A percentile compares a stretch with the other conserved stretches of the same genome.
Evolutionary conservation across 2,113 vertebrate species (phyloP).

Genomic region (Vulpes vulpes): DNA sequence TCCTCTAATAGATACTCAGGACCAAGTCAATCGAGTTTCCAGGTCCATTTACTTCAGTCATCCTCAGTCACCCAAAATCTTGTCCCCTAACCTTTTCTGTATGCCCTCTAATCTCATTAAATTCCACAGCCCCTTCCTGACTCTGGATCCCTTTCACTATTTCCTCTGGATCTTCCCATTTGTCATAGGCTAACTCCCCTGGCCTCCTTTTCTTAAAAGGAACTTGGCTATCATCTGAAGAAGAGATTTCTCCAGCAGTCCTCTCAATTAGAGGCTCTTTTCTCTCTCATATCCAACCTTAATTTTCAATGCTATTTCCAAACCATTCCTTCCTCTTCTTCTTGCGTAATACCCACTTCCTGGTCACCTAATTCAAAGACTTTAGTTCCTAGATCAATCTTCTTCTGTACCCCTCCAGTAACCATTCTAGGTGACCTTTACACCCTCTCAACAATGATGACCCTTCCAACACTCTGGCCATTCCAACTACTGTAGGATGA

Average conservation of each 20-base stretch:
- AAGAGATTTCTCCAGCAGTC: background rate
- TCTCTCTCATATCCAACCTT: background rate
- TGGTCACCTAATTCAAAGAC: background rate
- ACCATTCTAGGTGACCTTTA: background rate
- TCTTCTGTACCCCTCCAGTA: background rate
- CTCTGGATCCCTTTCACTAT: background rate
- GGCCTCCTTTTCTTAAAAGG: background rate
- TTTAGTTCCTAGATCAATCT: background rate
- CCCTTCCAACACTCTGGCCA: background rate
- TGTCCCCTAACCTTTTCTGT: background rate
- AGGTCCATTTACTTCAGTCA: background rate
- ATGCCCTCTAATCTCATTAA: background rate
- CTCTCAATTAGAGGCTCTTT: background rate
- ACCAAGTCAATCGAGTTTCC: background rate
- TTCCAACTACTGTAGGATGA: background rate
- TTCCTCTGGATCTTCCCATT: background rate
- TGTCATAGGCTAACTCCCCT: background rate
- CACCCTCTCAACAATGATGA: background rate
- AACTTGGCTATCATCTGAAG: background rate
- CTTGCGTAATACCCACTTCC: background rate
- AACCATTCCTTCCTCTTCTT: slow-evolving; percentile 13
- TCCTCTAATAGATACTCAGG: background rate
- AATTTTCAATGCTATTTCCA: slow-evolving; percentile 10
- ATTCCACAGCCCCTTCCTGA: background rate
- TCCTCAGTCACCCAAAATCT: background rate